Evolutionary conservation across 2,888 invertebrate species (phyloP).

Genomic region (Falcaria lacertinaria): DNA sequence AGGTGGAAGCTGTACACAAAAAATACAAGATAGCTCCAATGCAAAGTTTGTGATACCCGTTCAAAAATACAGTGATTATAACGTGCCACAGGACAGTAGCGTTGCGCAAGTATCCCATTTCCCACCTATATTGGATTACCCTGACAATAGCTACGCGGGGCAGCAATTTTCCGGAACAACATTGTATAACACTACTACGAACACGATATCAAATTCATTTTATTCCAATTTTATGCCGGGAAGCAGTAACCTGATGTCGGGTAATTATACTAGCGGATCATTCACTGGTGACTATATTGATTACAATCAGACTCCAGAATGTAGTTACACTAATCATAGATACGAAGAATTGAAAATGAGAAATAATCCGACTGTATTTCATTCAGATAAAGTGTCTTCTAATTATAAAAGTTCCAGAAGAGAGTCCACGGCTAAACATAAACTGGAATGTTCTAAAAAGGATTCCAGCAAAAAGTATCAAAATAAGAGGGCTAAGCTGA

Average conservation of each 20-base stretch:
- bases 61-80: conserved; percentile 65
- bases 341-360: conserved; percentile 69
- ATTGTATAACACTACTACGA: conserved; percentile 66
- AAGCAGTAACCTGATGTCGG: conserved; percentile 60
- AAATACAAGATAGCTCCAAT: conserved; percentile 47
- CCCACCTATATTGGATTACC: conserved; percentile 66
- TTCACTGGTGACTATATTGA: conserved; percentile 67
- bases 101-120: conserved; percentile 74
- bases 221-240: conserved; percentile 71
- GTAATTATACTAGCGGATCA: conserved; percentile 59
- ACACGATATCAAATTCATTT: conserved; percentile 70
- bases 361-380: conserved; percentile 49
- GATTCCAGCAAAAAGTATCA: conserved; percentile 67
- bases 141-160: conserved; percentile 59
- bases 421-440: conserved; percentile 67
- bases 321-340: conserved; percentile 66
- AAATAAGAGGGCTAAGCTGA: conserved; percentile 59
- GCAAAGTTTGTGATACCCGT: conserved; percentile 52
- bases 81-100: conserved; percentile 56
- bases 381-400: conserved; percentile 53
- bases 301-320: conserved; percentile 65
- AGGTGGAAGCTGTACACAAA: conserved; percentile 60
- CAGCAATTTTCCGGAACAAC: conserved; percentile 70
- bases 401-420: conserved; percentile 59
- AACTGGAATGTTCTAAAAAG: conserved; percentile 71